These are phyloP conservation scores for Alosa alosa DNA, from an alignment of 2,113 vertebrate species.

Conservation along the genomic window DNA sequence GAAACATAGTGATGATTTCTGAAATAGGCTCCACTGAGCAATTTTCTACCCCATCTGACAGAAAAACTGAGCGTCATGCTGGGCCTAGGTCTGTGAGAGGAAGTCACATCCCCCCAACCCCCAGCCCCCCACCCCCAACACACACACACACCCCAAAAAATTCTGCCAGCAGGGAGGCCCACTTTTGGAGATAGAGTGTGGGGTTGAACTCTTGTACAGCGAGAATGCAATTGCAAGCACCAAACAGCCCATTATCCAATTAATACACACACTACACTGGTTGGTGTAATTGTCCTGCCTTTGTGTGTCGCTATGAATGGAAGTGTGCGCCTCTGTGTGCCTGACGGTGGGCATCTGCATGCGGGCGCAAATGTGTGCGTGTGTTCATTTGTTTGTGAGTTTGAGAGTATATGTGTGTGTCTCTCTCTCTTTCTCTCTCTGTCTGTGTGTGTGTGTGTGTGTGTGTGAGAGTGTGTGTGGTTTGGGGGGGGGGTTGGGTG, in stretches of 20 bases:
- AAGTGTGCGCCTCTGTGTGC: background rate
- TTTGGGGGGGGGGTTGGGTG: background rate
- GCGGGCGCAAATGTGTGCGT: background rate
- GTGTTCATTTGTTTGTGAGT: background rate
- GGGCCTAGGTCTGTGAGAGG: slow-evolving; percentile 10
- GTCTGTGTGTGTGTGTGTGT: background rate
- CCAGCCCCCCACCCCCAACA: background rate
- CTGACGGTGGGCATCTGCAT: background rate
- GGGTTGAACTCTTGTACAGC: slow-evolving; percentile 49
- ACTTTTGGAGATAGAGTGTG: slow-evolving; percentile 45
- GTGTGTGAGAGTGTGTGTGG: slow-evolving; percentile 10
- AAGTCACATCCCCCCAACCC: background rate
- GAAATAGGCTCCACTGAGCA: slow-evolving; percentile 46
- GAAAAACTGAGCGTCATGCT: slow-evolving; percentile 26
- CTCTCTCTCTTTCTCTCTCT: no score
- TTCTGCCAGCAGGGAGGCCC: slow-evolving; percentile 37
- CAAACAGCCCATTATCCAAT: slow-evolving; percentile 62
- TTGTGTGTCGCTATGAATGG: slow-evolving; percentile 41
- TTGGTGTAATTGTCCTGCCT: slow-evolving; percentile 57
- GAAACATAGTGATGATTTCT: slow-evolving; percentile 44
- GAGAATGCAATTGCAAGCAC: slow-evolving; percentile 49
- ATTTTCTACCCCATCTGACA: slow-evolving; percentile 45
- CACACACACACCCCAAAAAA: background rate
- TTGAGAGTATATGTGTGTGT: background rate
- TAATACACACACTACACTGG: slow-evolving; percentile 52